Evolutionary conservation across 2,113 vertebrate species (phyloP).

Genomic region (Notothenia rossii): DNA sequence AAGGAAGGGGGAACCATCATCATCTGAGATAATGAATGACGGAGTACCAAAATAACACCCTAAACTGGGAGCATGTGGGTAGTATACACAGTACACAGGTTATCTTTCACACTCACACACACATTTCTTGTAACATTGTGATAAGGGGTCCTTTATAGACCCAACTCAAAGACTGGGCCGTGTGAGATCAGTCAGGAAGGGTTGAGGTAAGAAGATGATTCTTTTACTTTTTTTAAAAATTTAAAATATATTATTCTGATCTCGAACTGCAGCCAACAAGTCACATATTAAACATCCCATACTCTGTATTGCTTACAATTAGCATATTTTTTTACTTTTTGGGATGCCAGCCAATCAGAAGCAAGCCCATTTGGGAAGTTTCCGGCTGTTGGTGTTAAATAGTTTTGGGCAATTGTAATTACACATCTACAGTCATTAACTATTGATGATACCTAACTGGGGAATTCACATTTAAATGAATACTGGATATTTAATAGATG

Average conservation of each 20-base stretch:
- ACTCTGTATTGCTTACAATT: neutral
- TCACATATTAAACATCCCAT: neutral
- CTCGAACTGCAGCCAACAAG: neutral
- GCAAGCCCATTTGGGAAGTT: neutral
- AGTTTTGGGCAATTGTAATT: neutral
- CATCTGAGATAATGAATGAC: slow-evolving; percentile 24
- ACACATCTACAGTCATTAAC: neutral
- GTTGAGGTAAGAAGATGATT: neutral
- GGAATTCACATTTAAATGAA: neutral
- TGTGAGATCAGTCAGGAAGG: neutral
- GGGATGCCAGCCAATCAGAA: neutral
- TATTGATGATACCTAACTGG: neutral
- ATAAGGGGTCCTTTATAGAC: slow-evolving; percentile 53
- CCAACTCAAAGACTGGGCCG: slow-evolving; percentile 53
- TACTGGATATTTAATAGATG: no score
- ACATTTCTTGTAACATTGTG: slow-evolving; percentile 30
- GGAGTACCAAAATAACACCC: slow-evolving; percentile 45
- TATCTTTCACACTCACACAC: slow-evolving; percentile 32
- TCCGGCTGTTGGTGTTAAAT: neutral
- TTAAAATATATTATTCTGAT: no score
- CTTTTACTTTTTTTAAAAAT: neutral
- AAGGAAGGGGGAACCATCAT: slow-evolving; percentile 34
- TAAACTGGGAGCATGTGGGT: slow-evolving; percentile 51
- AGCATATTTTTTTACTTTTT: neutral
- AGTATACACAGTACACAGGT: slow-evolving; percentile 65